phyloP scores from a whole-genome alignment of 35 echinoderm and acorn worm genomes.

The Acanthaster planci region DNA sequence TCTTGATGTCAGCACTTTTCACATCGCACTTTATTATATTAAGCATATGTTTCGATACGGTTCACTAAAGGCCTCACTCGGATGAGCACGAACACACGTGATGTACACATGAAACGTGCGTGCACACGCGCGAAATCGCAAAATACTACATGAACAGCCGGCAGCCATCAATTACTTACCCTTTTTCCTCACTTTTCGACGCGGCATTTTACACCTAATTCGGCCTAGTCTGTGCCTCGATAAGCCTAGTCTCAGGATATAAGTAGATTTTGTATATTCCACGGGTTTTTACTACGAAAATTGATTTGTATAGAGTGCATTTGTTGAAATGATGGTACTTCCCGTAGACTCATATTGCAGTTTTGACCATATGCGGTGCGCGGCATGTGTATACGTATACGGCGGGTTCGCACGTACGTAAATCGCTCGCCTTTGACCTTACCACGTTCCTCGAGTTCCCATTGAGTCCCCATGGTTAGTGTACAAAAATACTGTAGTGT shows the following conservation, averaged over 20 bases:
- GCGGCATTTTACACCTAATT: constrained; percentile 42
- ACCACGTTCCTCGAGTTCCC: neutral
- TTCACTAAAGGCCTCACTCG: neutral
- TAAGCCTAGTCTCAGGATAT: constrained; percentile 55
- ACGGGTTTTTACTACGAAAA: constrained; percentile 51
- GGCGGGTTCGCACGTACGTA: constrained; percentile 5
- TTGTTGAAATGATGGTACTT: neutral
- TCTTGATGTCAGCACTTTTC: neutral
- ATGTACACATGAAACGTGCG: too few relatives aligned
- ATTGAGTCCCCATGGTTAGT: neutral
- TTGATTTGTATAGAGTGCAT: constrained; percentile 5
- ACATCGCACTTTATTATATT: neutral
- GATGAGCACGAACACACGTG: neutral
- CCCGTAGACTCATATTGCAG: constrained; percentile 36
- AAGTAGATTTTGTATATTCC: constrained; percentile 62
- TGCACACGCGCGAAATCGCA: too few relatives aligned
- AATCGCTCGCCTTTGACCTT: constrained; percentile 19
- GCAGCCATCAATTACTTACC: constrained; percentile 32
- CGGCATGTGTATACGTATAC: too few relatives aligned
- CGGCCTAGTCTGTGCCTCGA: constrained; percentile 9
- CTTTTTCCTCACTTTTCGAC: constrained; percentile 70
- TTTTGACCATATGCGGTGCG: constrained; percentile 41
- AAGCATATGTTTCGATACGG: too few relatives aligned
- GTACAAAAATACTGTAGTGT: neutral
- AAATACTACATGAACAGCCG: neutral